Evolutionary conservation across 2,888 invertebrate species (phyloP).

Genomic region (Leptopterna dolabrata): DNA sequence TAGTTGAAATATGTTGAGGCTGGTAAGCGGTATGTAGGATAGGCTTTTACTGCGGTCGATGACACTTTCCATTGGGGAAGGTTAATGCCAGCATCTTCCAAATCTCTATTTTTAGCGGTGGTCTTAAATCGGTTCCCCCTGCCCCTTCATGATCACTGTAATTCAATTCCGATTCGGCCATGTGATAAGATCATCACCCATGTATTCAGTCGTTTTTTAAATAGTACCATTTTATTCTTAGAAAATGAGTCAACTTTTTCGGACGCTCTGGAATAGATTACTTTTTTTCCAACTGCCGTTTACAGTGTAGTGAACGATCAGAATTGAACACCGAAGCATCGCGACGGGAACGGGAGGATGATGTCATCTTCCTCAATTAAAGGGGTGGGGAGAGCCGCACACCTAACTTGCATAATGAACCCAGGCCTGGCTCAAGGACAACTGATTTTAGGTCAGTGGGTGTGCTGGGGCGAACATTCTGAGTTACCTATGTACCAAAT

Average conservation of each 20-base stretch:
- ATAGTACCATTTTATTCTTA: constrained; percentile 24
- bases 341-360: constrained; percentile 32
- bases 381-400: constrained; percentile 27
- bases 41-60: constrained; percentile 32
- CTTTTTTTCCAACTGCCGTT: no score
- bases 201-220: neutral
- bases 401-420: constrained; percentile 58
- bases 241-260: constrained; percentile 15
- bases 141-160: constrained; percentile 33
- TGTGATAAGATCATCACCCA: constrained; percentile 1
- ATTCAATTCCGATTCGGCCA: constrained; percentile 40
- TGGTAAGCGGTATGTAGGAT: neutral
- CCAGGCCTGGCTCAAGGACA: constrained; percentile 40
- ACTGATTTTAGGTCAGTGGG: constrained; percentile 49
- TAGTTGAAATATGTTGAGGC: neutral
- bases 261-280: neutral
- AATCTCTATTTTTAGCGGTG: constrained; percentile 34
- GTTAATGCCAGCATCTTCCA: constrained; percentile 43
- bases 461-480: neutral
- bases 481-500: neutral
- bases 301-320: neutral
- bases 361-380: constrained; percentile 60
- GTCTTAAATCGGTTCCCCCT: constrained; percentile 31
- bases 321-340: constrained; percentile 18
- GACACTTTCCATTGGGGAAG: constrained; percentile 52